Evolutionary conservation across 1,140 invertebrate species (phyloP).

Genomic region (Frieseomelitta varia): DNA sequence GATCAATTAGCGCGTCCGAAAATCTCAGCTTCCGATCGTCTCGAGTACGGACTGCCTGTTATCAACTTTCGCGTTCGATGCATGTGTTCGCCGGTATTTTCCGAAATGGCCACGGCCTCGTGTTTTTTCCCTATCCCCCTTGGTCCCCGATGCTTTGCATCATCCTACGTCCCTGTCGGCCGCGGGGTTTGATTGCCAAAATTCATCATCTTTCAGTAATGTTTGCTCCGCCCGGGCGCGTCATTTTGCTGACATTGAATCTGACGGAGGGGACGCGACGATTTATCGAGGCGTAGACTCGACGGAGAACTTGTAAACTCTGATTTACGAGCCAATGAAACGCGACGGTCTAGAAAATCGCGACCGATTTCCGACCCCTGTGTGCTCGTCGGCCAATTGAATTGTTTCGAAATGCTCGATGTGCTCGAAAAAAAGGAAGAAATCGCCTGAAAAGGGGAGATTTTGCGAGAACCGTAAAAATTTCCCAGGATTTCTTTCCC

Average conservation of each 20-base stretch:
- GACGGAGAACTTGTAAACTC: slow-evolving; percentile 39
- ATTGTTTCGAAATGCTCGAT: background rate
- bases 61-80: background rate
- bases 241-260: slow-evolving; percentile 52
- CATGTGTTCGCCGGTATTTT: slow-evolving; percentile 1
- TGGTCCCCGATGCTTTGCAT: background rate
- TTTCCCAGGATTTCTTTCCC: background rate
- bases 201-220: slow-evolving; percentile 44
- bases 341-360: slow-evolving; percentile 47
- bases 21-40: background rate
- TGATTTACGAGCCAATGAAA: slow-evolving; percentile 35
- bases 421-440: background rate
- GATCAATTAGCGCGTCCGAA: background rate
- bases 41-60: background rate
- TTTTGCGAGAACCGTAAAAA: background rate
- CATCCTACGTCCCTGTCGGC: background rate
- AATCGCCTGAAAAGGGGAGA: background rate
- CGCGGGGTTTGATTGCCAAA: slow-evolving; percentile 32
- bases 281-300: slow-evolving; percentile 39
- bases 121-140: background rate
- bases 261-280: slow-evolving; percentile 7
- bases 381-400: background rate
- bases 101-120: background rate
- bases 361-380: background rate
- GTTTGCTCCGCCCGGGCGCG: background rate